Conservation (phyloP, 1,140 invertebrate genomes). For the Scaptomyza graminum region DNA sequence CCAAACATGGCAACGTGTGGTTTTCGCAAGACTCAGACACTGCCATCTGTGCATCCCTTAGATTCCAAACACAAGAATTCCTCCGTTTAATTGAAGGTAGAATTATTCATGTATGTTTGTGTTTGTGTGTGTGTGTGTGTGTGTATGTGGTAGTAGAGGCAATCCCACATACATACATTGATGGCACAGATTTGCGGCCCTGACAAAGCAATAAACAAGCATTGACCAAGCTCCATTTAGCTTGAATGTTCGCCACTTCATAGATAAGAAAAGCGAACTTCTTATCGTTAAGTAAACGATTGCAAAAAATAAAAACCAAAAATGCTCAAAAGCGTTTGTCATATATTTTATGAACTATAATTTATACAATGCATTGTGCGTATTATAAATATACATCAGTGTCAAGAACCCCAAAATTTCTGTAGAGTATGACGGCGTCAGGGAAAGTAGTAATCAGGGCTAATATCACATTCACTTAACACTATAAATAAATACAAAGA, state of each 20-base stretch:
- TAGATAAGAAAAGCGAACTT: constrained; percentile 51
- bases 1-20: constrained; percentile 50
- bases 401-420: neutral
- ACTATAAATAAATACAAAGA: constrained; percentile 14
- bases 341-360: constrained; percentile 28
- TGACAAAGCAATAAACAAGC: constrained; percentile 39
- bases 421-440: neutral
- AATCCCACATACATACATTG: neutral
- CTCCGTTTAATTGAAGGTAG: constrained; percentile 46
- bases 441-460: neutral
- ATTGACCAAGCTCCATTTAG: constrained; percentile 24
- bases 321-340: neutral
- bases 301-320: constrained; percentile 20
- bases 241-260: constrained; percentile 19
- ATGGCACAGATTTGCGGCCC: constrained; percentile 34
- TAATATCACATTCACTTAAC: constrained; percentile 40
- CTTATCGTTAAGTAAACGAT: constrained; percentile 37
- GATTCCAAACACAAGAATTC: constrained; percentile 1
- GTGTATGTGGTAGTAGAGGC: neutral
- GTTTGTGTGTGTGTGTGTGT: neutral
- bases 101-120: constrained; percentile 28
- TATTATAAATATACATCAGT: constrained; percentile 29
- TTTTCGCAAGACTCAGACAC: constrained; percentile 8
- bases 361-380: constrained; percentile 31
- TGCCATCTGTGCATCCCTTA: constrained; percentile 3